Conservation (phyloP, 2,797 vertebrate species). For the Eremophila alpestris region DNA sequence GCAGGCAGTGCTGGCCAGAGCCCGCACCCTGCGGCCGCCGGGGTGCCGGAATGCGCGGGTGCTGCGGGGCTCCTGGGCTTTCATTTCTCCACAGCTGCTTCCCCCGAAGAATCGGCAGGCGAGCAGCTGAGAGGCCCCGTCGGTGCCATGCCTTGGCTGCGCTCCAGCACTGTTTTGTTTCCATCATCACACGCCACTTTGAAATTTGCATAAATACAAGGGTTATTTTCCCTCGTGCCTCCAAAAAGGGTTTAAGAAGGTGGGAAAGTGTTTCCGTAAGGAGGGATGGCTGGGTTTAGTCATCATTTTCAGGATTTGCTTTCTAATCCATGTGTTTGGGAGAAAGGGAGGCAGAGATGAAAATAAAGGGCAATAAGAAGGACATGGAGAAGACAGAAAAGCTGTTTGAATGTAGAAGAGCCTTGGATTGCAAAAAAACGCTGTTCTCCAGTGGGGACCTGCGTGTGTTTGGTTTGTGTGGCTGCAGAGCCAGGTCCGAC, state of each 20-base stretch:
- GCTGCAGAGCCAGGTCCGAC: background rate
- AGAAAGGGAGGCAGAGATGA: background rate
- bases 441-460: background rate
- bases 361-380: constrained; percentile 12
- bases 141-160: constrained; percentile 80
- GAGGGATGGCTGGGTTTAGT: constrained; percentile 56
- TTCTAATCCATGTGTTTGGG: constrained; percentile 3
- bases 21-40: constrained; percentile 70
- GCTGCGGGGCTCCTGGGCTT: constrained; percentile 58
- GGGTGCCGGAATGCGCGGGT: constrained; percentile 76
- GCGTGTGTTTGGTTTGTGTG: background rate
- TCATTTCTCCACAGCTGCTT: constrained; percentile 79
- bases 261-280: constrained; percentile 66
- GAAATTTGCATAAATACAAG: constrained; percentile 83
- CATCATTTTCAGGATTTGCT: constrained; percentile 61
- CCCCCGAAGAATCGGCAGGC: constrained; percentile 74
- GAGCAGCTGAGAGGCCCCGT: constrained; percentile 76
- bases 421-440: background rate
- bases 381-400: background rate
- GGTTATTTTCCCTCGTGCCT: constrained; percentile 78
- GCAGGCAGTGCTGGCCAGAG: constrained; percentile 76
- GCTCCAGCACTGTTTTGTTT: constrained; percentile 83
- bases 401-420: background rate
- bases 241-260: constrained; percentile 73
- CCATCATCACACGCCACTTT: constrained; percentile 82